phyloP scores from a whole-genome alignment of 2,113 vertebrate genomes.

The Carettochelys insculpta region DNA sequence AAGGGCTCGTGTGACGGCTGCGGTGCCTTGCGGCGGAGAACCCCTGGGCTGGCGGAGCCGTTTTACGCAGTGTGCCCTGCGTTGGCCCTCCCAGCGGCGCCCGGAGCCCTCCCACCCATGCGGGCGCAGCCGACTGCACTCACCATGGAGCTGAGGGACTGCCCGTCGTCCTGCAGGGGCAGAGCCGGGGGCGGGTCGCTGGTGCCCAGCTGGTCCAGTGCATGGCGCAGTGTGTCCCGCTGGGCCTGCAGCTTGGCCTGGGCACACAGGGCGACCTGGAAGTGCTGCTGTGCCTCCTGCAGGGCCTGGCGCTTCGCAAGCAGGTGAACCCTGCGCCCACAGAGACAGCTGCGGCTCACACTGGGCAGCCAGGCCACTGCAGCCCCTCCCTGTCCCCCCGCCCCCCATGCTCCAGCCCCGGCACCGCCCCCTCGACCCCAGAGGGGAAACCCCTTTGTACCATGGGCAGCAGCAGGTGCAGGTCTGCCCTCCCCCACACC shows the following conservation, averaged over 20 bases:
- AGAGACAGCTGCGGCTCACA: accelerated
- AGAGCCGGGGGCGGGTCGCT: constrained; percentile 78
- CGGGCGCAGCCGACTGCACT: no score
- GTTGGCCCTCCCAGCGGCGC: no score
- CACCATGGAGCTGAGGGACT: constrained; percentile 80
- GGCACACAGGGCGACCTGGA: constrained; percentile 81
- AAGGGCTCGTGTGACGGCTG: no score
- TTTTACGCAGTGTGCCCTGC: no score
- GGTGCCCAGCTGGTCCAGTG: constrained; percentile 80
- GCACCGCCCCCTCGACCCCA: neutral
- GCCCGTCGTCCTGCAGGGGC: constrained; percentile 79
- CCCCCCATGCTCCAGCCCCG: neutral
- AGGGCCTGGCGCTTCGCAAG: constrained; percentile 87
- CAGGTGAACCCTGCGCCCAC: constrained; percentile 82
- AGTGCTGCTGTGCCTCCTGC: constrained; percentile 86
- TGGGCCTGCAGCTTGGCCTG: constrained; percentile 88
- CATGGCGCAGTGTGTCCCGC: constrained; percentile 81
- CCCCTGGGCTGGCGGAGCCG: no score
- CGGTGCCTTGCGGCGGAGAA: no score
- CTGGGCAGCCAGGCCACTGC: neutral
- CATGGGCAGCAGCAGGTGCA: no score
- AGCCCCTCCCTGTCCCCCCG: no score
- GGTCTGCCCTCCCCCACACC: no score
- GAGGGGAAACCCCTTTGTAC: no score
- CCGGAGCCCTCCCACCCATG: no score